Evolutionary conservation across 2,113 vertebrate species (phyloP).

Genomic region (Ammodytes marinus): DNA sequence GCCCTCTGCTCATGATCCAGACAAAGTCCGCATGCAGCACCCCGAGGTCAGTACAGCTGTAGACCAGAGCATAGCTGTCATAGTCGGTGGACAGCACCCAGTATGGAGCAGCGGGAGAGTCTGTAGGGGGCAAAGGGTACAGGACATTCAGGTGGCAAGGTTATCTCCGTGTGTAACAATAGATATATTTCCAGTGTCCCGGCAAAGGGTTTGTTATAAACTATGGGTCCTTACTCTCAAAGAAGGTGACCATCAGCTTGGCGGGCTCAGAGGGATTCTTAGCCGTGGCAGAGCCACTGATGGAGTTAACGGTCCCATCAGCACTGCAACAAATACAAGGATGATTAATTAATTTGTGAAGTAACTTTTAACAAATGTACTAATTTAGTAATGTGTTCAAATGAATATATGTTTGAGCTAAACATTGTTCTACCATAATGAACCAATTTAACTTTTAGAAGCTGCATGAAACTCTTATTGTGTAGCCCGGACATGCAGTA

Average conservation of each 20-base stretch:
- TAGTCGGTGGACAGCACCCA: constrained; percentile 92
- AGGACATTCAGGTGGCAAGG: background rate
- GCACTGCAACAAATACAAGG: constrained; percentile 34
- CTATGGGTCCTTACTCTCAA: constrained; percentile 60
- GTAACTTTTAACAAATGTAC: no score
- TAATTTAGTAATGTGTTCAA: no score
- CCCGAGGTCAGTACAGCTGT: constrained; percentile 86
- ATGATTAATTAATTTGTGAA: background rate
- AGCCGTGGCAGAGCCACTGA: constrained; percentile 62
- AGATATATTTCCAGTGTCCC: background rate
- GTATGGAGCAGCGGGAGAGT: constrained; percentile 83
- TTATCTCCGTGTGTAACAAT: background rate
- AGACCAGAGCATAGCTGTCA: constrained; percentile 88
- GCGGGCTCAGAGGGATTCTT: constrained; percentile 72
- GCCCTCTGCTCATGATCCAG: constrained; percentile 90
- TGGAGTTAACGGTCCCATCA: constrained; percentile 54
- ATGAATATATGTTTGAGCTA: background rate
- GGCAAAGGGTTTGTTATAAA: background rate
- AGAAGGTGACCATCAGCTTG: constrained; percentile 78
- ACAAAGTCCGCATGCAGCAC: constrained; percentile 82
- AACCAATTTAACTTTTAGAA: background rate
- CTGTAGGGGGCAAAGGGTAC: constrained; percentile 65
- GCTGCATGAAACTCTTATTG: background rate
- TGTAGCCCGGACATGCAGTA: background rate
- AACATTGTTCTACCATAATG: background rate